Conservation (phyloP, 1,140 invertebrate genomes). For the Drosophila bocki region DNA sequence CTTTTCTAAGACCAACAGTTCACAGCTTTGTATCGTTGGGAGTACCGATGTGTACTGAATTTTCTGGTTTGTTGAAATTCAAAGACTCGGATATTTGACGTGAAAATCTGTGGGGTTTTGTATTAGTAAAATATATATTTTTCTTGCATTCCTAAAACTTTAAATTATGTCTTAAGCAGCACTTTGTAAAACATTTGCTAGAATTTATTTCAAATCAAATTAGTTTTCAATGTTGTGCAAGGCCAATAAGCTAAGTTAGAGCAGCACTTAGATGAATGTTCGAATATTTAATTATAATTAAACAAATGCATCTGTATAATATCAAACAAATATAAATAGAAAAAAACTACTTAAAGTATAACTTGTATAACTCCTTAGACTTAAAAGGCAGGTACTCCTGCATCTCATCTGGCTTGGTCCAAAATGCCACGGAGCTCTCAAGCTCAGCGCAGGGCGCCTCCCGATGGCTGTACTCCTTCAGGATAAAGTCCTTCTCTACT, state of each 20-base stretch:
- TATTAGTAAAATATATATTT: not conserved
- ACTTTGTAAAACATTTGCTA: too few relatives aligned
- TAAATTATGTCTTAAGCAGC: too few relatives aligned
- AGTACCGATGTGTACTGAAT: not conserved
- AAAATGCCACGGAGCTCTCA: slow-evolving; percentile 85
- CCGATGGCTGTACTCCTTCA: slow-evolving; percentile 91
- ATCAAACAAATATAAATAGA: too few relatives aligned
- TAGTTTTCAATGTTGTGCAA: too few relatives aligned
- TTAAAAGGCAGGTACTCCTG: slow-evolving; percentile 86
- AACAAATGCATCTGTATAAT: too few relatives aligned
- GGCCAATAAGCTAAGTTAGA: too few relatives aligned
- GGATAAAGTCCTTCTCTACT: slow-evolving; percentile 89
- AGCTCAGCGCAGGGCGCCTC: slow-evolving; percentile 87
- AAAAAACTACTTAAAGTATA: slow-evolving; percentile 76
- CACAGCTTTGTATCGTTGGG: not conserved
- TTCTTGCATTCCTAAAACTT: too few relatives aligned
- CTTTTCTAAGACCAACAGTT: not conserved
- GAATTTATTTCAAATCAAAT: too few relatives aligned
- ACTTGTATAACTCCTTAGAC: slow-evolving; percentile 85
- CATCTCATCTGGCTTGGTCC: slow-evolving; percentile 87
- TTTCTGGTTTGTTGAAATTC: too few relatives aligned
- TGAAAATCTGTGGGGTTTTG: not conserved
- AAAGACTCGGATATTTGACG: not conserved
- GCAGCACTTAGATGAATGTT: too few relatives aligned
- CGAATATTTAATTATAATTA: too few relatives aligned